These are phyloP conservation scores for Laupala kohalensis DNA, from an alignment of 1,140 invertebrate species.

Conservation along the genomic window DNA sequence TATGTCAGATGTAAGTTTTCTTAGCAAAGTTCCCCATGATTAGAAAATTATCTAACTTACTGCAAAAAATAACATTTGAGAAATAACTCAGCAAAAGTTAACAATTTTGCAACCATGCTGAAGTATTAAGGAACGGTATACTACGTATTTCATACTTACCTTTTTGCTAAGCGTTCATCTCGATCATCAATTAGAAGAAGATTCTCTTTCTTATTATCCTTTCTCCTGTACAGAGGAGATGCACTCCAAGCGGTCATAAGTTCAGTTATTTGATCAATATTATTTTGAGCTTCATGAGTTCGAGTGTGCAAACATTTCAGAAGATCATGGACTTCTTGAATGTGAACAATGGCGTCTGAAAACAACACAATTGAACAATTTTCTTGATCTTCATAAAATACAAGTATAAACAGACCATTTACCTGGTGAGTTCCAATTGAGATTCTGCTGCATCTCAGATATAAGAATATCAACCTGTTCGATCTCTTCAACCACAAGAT, in stretches of 20 bases:
- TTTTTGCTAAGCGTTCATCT: slow-evolving; percentile 31
- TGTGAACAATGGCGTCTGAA: background rate
- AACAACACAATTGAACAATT: no score
- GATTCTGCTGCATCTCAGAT: background rate
- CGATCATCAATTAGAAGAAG: slow-evolving; percentile 43
- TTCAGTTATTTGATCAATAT: slow-evolving; percentile 20
- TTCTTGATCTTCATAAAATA: background rate
- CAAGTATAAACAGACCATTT: background rate
- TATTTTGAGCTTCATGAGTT: slow-evolving; percentile 1
- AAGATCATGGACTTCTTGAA: background rate
- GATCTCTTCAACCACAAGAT: slow-evolving; percentile 53
- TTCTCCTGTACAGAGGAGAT: slow-evolving; percentile 51
- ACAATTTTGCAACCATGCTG: no score
- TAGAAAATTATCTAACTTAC: no score
- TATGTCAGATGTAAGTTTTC: no score
- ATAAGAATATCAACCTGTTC: slow-evolving; percentile 46
- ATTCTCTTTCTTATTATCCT: slow-evolving; percentile 42
- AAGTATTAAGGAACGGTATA: background rate
- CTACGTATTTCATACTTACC: slow-evolving; percentile 2
- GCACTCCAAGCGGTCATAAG: slow-evolving; percentile 54
- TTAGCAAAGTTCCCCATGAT: no score
- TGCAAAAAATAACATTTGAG: no score
- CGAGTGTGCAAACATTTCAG: background rate
- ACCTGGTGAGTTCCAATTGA: slow-evolving; percentile 10
- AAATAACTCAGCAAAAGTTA: no score